Percentiles rank a stretch among this genome's conserved stretches.
These are phyloP conservation scores for Drosophila picticornis DNA, from an alignment of 2,888 invertebrate genomes.

Conservation along the genomic window DNA sequence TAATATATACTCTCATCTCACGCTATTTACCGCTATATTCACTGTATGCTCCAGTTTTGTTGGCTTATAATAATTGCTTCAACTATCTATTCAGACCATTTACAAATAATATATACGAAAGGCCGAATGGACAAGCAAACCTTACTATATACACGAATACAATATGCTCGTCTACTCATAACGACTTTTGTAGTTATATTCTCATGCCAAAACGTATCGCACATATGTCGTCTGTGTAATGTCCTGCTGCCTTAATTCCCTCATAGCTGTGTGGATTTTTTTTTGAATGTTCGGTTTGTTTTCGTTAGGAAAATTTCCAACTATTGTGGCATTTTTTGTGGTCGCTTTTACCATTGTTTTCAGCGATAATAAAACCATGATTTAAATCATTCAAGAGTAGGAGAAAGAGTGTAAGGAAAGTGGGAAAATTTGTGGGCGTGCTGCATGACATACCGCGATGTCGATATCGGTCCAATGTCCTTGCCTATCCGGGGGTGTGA, in stretches of 20 bases:
- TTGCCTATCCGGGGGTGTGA: background rate
- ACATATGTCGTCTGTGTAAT: slow-evolving; percentile 16
- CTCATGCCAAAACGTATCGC: slow-evolving; percentile 8
- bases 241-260: slow-evolving; percentile 49
- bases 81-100: slow-evolving; percentile 18
- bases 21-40: background rate
- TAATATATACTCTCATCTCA: slow-evolving; percentile 1
- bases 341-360: slow-evolving; percentile 35
- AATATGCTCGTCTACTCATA: slow-evolving; percentile 1
- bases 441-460: slow-evolving; percentile 64
- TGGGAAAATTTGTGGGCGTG: slow-evolving; percentile 12
- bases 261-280: background rate
- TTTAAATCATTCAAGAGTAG: slow-evolving; percentile 70
- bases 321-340: slow-evolving; percentile 35
- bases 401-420: background rate
- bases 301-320: slow-evolving; percentile 42
- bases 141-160: slow-evolving; percentile 2
- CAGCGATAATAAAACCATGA: slow-evolving; percentile 51
- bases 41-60: slow-evolving; percentile 1
- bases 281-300: slow-evolving; percentile 6
- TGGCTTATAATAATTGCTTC: slow-evolving; percentile 1
- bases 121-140: slow-evolving; percentile 1
- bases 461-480: slow-evolving; percentile 40
- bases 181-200: slow-evolving; percentile 16
- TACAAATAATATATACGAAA: slow-evolving; percentile 1